Evolutionary conservation across 1,140 invertebrate genomes (phyloP).

Genomic region (Zophobas morio): DNA sequence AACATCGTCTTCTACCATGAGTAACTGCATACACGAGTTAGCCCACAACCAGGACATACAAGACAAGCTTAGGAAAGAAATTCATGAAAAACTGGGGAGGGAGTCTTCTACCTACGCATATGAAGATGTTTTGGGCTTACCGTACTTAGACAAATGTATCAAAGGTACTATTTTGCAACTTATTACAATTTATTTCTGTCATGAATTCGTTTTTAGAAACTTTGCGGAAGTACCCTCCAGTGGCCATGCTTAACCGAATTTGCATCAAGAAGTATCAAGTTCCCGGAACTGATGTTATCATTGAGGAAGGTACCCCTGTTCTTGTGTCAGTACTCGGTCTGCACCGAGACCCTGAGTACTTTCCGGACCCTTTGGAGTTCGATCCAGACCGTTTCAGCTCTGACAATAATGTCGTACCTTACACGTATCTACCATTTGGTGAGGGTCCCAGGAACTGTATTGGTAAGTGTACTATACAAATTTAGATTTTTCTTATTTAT

Average conservation of each 20-base stretch:
- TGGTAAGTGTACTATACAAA: conserved; percentile 59
- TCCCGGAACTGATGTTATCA: conserved; percentile 52
- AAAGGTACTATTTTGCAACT: conserved; percentile 62
- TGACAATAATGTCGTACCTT: conserved; percentile 66
- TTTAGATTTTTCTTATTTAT: conserved; percentile 35
- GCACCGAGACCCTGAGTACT: conserved; percentile 68
- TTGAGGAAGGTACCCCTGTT: conserved; percentile 61
- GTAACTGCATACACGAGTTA: conserved; percentile 73
- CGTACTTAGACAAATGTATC: conserved; percentile 72
- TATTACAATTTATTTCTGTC: not conserved
- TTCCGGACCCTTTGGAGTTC: conserved; percentile 74
- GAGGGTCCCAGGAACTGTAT: conserved; percentile 74
- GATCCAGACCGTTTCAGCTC: conserved; percentile 74
- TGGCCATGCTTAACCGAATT: conserved; percentile 63
- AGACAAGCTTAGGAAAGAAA: conserved; percentile 72
- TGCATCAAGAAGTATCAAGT: conserved; percentile 64
- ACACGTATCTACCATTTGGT: conserved; percentile 72
- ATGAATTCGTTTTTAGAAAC: conserved; percentile 62
- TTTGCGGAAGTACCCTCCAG: conserved; percentile 65
- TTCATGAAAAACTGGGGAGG: conserved; percentile 67
- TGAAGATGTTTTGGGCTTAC: conserved; percentile 71
- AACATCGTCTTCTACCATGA: conserved; percentile 74
- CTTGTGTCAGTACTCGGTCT: conserved; percentile 60
- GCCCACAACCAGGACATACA: conserved; percentile 75
- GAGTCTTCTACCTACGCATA: conserved; percentile 71